phyloP scores from a whole-genome alignment of 2,113 vertebrate species.

The Leptobrachium leishanense region DNA sequence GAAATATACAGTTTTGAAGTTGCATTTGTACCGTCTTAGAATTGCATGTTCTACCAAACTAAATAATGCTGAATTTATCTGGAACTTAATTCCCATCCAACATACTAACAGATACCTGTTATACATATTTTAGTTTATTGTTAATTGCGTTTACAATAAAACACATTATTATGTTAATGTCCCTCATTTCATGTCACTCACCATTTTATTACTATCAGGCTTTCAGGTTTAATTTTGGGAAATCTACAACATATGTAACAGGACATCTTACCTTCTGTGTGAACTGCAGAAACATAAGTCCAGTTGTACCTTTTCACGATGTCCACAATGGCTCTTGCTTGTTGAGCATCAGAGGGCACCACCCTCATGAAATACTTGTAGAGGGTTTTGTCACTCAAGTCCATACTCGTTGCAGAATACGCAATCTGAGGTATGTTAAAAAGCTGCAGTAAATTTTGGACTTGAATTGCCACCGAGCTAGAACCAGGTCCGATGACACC shows the following conservation, averaged over 20 bases:
- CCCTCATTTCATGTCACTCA: too few relatives aligned
- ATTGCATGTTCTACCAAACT: too few relatives aligned
- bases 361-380: conserved; percentile 99
- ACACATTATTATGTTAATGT: too few relatives aligned
- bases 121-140: too few relatives aligned
- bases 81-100: too few relatives aligned
- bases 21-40: too few relatives aligned
- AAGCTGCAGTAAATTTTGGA: conserved; percentile 95
- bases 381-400: conserved; percentile 94
- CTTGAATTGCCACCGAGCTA: conserved; percentile 97
- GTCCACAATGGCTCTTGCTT: conserved; percentile 97
- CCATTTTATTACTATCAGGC: too few relatives aligned
- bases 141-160: too few relatives aligned
- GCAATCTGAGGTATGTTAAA: conserved; percentile 99
- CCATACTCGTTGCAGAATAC: conserved; percentile 98
- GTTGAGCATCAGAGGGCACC: conserved; percentile 94
- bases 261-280: conserved; percentile 87
- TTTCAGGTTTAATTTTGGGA: too few relatives aligned
- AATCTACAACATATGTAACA: not conserved
- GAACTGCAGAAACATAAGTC: conserved; percentile 97
- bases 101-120: too few relatives aligned
- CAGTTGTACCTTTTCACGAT: conserved; percentile 98
- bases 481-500: conserved; percentile 96
- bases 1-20: too few relatives aligned
- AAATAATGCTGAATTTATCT: too few relatives aligned